Evolutionary conservation across 2,113 vertebrate genomes (phyloP), one percentile per base, ranked within the genome.

Genomic region (Semnornis frantzii): DNA sequence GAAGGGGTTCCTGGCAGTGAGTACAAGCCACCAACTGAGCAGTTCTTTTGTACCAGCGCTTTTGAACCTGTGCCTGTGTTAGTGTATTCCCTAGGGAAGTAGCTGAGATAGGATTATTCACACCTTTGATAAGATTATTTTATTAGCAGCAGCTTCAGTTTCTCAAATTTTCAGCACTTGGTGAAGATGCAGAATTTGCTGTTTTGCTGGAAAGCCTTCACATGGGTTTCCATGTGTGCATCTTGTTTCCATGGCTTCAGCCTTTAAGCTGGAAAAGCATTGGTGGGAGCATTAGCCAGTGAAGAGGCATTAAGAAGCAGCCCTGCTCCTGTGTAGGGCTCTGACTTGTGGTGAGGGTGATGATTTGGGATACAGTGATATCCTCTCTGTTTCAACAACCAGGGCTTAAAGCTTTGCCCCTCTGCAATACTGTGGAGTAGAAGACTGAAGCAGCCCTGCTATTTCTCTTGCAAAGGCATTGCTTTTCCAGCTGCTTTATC

Each of bases 181-280:
- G 28, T 75, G 74, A 86, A 92, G 70, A 91, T 1, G 15, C 48
- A 60, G 70, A 68, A 71, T 90, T 93, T 85, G 87, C 10, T 71
- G 62, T 76, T 73, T 79, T 46, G 74, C 70, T 62, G 30, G 90
- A 68, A 94, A 65, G 39, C 42, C 13, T 34, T 91, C 30, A 33
- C 24, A 1, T 94, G 65, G 62, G 48, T 96, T 79, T 68, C 39
- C 91, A 57, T 46, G 62, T 78, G 44, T 63, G 76, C n/a, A 52
- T 92, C 86, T 76, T 44, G 93, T 97, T 98, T 93, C 96, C 96
- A 97, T 96, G 85, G 96, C 90, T 92, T 66, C 96, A 50, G 3
- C 24, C 25, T 79, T 76, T 31, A 54, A 90, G 77, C 27, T 78
- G 6, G 1, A 18, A 83, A 68, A 64, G 72, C 76, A 78, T 77